A percentile compares a stretch with the other conserved stretches of the same genome.
These are phyloP conservation scores for Eupithecia subfuscata DNA, from an alignment of 2,888 invertebrate species.

Conservation along the genomic window DNA sequence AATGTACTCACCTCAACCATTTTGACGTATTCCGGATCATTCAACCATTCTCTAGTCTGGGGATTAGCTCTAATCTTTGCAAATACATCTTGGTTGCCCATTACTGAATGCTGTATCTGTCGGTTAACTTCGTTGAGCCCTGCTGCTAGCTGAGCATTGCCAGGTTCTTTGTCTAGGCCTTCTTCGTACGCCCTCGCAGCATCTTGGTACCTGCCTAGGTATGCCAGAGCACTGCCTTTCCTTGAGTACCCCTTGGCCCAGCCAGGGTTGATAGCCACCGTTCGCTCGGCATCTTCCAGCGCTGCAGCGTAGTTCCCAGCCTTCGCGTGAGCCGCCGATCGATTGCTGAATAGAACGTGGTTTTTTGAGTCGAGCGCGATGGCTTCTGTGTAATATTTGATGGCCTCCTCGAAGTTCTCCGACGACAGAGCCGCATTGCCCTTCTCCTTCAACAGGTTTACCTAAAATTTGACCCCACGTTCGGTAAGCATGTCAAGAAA, in stretches of 20 bases:
- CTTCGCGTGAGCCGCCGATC: slow-evolving; percentile 96
- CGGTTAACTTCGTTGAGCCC: slow-evolving; percentile 86
- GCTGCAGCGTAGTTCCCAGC: slow-evolving; percentile 89
- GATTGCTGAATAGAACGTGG: slow-evolving; percentile 95
- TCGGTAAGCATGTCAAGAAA: slow-evolving; percentile 33
- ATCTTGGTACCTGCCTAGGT: slow-evolving; percentile 88
- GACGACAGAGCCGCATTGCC: slow-evolving; percentile 93
- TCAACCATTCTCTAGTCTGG: slow-evolving; percentile 87
- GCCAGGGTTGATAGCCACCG: slow-evolving; percentile 90
- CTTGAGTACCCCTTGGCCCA: slow-evolving; percentile 96
- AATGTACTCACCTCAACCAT: slow-evolving; percentile 75
- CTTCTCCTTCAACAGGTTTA: slow-evolving; percentile 91
- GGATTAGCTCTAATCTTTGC: slow-evolving; percentile 87
- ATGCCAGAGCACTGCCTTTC: slow-evolving; percentile 93
- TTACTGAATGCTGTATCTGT: slow-evolving; percentile 55
- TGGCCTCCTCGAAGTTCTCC: slow-evolving; percentile 91
- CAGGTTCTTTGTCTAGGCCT: slow-evolving; percentile 88
- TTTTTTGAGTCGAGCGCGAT: slow-evolving; percentile 91
- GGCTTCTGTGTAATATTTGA: slow-evolving; percentile 91
- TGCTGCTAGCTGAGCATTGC: slow-evolving; percentile 87
- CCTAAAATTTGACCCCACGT: slow-evolving; percentile 80
- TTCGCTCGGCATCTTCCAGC: slow-evolving; percentile 93
- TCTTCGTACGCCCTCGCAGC: slow-evolving; percentile 90
- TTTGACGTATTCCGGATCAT: slow-evolving; percentile 89
- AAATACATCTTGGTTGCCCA: slow-evolving; percentile 70